These are phyloP conservation scores for Rhinophrynus dorsalis DNA, from an alignment of 2,797 vertebrate genomes.

Conservation along the genomic window DNA sequence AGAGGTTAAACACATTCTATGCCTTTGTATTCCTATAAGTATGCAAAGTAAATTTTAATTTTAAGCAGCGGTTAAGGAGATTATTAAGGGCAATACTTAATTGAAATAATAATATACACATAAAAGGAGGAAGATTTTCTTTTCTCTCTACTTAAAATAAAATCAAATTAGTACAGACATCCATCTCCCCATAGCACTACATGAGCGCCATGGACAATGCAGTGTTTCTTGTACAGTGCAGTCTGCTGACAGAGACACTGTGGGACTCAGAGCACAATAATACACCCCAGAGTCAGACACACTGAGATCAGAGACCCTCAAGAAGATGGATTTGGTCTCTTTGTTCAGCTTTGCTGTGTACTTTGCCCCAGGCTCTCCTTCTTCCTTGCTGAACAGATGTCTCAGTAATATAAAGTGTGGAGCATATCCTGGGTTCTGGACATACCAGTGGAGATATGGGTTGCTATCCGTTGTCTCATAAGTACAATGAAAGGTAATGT, in stretches of 20 bases:
- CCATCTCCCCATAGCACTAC: too few relatives aligned
- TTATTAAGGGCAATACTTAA: too few relatives aligned
- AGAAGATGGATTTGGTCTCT: neutral
- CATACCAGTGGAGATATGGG: neutral
- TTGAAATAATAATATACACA: too few relatives aligned
- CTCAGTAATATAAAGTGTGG: constrained; percentile 18
- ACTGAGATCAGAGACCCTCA: constrained; percentile 9
- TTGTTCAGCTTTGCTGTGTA: constrained; percentile 1
- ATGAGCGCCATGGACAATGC: neutral
- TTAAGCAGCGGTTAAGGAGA: too few relatives aligned
- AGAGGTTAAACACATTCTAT: too few relatives aligned
- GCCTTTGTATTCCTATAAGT: too few relatives aligned
- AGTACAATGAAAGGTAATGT: neutral
- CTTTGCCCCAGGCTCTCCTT: neutral
- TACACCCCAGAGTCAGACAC: constrained; percentile 7
- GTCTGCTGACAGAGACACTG: neutral
- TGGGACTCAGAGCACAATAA: constrained; percentile 24
- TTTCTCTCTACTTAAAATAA: too few relatives aligned
- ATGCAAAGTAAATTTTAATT: too few relatives aligned
- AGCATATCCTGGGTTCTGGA: constrained; percentile 10
- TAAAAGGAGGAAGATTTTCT: too few relatives aligned
- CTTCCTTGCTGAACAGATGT: neutral
- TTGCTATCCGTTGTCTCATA: neutral
- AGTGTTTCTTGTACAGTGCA: neutral
- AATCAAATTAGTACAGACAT: too few relatives aligned